Conservation (phyloP, 2,888 invertebrate species). For the Halocaridina rubra region DNA sequence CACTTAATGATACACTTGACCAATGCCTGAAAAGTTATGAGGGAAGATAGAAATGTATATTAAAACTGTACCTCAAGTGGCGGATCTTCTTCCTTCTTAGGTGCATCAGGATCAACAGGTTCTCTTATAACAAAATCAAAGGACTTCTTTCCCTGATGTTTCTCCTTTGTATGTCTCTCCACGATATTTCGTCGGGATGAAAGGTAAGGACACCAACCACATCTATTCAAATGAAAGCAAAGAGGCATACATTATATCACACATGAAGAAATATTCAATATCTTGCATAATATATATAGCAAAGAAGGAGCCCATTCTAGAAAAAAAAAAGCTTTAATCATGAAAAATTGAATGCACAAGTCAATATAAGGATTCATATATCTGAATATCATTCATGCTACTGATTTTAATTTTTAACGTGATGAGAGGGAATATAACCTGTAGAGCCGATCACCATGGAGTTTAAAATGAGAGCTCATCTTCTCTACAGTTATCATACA, state of each 20-base stretch:
- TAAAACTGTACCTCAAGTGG: neutral
- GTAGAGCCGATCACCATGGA: slow-evolving; percentile 80
- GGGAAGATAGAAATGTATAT: too few species aligned
- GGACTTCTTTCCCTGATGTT: slow-evolving; percentile 73
- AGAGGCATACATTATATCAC: too few species aligned
- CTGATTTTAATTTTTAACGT: too few species aligned
- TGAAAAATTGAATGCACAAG: too few species aligned
- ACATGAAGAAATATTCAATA: too few species aligned
- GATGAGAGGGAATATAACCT: slow-evolving; percentile 76
- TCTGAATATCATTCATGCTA: too few species aligned
- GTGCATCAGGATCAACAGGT: slow-evolving; percentile 66
- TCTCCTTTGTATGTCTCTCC: slow-evolving; percentile 77
- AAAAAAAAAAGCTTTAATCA: too few species aligned
- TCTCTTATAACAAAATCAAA: slow-evolving; percentile 70
- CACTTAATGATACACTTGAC: too few species aligned
- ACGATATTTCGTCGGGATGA: slow-evolving; percentile 70
- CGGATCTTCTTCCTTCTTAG: slow-evolving; percentile 7
- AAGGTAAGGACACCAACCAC: slow-evolving; percentile 58
- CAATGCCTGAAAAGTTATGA: too few species aligned
- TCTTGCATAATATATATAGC: too few species aligned
- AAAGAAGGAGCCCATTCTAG: too few species aligned
- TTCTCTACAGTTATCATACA: slow-evolving; percentile 72
- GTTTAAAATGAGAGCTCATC: slow-evolving; percentile 79
- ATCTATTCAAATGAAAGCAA: slow-evolving; percentile 66
- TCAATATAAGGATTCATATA: too few species aligned